Percentiles rank a stretch among this genome's conserved stretches.
These are phyloP conservation scores for Matsumyia berberina DNA, from an alignment of 2,888 invertebrate genomes.

Conservation along the genomic window DNA sequence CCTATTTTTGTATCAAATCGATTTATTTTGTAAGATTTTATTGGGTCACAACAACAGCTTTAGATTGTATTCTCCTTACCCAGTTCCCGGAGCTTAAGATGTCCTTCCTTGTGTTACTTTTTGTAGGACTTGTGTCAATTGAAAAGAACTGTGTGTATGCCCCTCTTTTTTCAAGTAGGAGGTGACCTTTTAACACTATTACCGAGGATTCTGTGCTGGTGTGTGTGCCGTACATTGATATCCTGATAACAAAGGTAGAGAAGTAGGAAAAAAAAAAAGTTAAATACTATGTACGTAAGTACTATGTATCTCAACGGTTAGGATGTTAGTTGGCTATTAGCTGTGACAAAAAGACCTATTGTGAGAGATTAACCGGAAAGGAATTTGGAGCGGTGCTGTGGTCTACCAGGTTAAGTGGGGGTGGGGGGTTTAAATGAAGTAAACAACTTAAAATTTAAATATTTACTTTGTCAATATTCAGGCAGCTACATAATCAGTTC, in stretches of 20 bases:
- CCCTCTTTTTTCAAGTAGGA: slow-evolving; percentile 58
- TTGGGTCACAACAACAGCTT: slow-evolving; percentile 52
- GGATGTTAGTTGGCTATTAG: slow-evolving; percentile 39
- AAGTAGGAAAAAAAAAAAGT: slow-evolving; percentile 12
- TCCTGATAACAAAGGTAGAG: slow-evolving; percentile 38
- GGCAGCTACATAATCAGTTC: slow-evolving; percentile 10
- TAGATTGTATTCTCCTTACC: slow-evolving; percentile 33
- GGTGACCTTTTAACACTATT: slow-evolving; percentile 70
- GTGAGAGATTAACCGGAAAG: slow-evolving; percentile 18
- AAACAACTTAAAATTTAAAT: slow-evolving; percentile 52
- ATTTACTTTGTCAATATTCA: slow-evolving; percentile 37
- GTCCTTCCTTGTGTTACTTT: slow-evolving; percentile 28
- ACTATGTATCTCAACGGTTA: slow-evolving; percentile 46
- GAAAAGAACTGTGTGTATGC: slow-evolving; percentile 52
- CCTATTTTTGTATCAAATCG: background rate
- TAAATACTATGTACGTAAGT: too few relatives aligned
- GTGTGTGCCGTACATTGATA: slow-evolving; percentile 27
- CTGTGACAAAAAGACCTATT: slow-evolving; percentile 38
- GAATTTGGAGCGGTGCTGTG: slow-evolving; percentile 16
- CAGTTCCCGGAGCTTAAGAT: slow-evolving; percentile 35
- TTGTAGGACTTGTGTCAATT: slow-evolving; percentile 40
- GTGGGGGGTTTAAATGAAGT: slow-evolving; percentile 6
- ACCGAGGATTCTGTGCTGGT: slow-evolving; percentile 13
- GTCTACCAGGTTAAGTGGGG: slow-evolving; percentile 10
- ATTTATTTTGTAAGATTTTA: slow-evolving; percentile 35